Evolutionary conservation across 2,113 vertebrate genomes (phyloP), one percentile per base, ranked within the genome.

Genomic region (Motacilla alba): DNA sequence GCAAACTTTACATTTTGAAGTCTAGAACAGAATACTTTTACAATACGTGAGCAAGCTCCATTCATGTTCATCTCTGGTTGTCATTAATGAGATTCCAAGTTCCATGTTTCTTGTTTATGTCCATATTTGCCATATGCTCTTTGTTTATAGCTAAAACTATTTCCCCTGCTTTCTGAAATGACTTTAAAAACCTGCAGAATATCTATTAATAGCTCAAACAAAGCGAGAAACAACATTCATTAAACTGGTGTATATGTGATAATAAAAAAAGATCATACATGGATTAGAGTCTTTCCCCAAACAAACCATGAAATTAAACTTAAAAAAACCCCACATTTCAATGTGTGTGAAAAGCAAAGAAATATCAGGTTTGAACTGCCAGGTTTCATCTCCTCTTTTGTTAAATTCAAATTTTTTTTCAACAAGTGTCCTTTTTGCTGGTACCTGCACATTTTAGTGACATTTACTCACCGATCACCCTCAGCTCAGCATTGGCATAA

Each of bases 401-500:
- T 87, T 55, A 15, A 60, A 89, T 72, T 84, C 55, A 39, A 3
- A 0, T 68, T 44, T 72, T 49, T 53, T 56, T n/a, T 5, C 39
- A 63, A 5, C 5, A 2, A 75, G 6, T 47, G 26, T 37, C 60
- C 28, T 58, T 83, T 89, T 24, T 13, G n/a, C 4, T 63, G 28
- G 17, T 13, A 35, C 16, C 16, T 62, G 35, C 8, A 28, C 24
- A 27, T 60, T 91, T 75, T 39, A 46, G 83, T 64, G 76, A 76
- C 90, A 87, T 94, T 94, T 82, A 96, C 98, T 99, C 97, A 99
- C 99, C 99, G 72, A 99, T 98, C 88, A 99, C 99, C 95, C 97
- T 98, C 89, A 99, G 96, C 93, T 99, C 99, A 33, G 98, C 98
- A 11, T 97, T 99, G 91, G 98, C 98, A 90, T 99, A 98, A 84